Evolutionary conservation across 2,888 invertebrate genomes (phyloP).

Genomic region (Amiota minor): DNA sequence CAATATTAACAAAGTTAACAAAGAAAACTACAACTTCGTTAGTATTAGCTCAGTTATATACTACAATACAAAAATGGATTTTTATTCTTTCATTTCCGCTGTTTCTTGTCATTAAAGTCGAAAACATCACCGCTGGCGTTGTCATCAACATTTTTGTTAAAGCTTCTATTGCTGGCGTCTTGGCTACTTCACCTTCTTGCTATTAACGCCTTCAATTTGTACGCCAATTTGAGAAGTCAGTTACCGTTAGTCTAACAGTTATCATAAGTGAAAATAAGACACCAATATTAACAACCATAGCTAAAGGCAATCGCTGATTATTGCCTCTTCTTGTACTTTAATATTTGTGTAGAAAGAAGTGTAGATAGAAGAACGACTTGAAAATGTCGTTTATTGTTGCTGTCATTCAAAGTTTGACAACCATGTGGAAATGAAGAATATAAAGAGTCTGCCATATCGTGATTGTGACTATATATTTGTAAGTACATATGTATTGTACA

Average conservation of each 20-base stretch:
- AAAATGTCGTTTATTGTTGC: too few species aligned
- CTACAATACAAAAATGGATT: neutral
- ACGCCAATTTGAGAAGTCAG: constrained; percentile 59
- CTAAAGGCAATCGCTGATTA: neutral
- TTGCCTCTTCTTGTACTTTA: too few species aligned
- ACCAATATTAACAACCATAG: constrained; percentile 44
- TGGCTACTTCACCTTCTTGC: constrained; percentile 25
- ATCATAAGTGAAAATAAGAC: constrained; percentile 66
- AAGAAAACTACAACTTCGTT: neutral
- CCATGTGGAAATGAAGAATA: neutral
- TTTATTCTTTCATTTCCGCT: constrained; percentile 53
- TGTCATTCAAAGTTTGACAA: too few species aligned
- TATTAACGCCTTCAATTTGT: constrained; percentile 63
- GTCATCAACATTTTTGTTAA: constrained; percentile 3
- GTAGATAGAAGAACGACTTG: too few species aligned
- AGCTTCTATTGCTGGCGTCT: constrained; percentile 26
- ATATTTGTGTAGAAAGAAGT: too few species aligned
- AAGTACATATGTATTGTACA: constrained; percentile 25
- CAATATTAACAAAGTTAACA: too few species aligned
- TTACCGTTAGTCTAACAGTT: constrained; percentile 65
- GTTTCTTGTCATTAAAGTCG: constrained; percentile 15
- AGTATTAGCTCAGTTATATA: neutral
- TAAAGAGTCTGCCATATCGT: neutral
- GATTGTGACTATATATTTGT: neutral
- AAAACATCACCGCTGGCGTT: too few species aligned